Evolutionary conservation across 2,113 vertebrate species (phyloP).

Genomic region (Neopipo cinnamomea): DNA sequence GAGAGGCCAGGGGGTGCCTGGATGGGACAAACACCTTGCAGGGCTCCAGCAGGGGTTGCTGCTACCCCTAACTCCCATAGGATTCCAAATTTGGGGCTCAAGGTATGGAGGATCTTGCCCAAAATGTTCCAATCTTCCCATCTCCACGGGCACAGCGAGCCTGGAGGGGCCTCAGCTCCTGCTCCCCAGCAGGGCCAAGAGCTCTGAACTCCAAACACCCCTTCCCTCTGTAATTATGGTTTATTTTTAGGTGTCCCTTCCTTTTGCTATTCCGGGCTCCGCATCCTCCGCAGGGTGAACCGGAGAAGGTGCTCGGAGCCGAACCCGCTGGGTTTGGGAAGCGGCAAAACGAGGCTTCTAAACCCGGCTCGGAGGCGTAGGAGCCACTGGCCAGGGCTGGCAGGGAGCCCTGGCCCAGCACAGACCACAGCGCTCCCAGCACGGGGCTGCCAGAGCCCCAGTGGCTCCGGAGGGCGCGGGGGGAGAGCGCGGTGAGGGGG

Average conservation of each 20-base stretch:
- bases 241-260: constrained; percentile 79
- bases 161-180: constrained; percentile 12
- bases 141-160: background rate
- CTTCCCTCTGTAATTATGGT: constrained; percentile 74
- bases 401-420: constrained; percentile 42
- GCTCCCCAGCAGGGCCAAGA: constrained; percentile 31
- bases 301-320: constrained; percentile 55
- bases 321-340: constrained; percentile 57
- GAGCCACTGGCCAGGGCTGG: constrained; percentile 47
- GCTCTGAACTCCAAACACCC: constrained; percentile 47
- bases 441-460: background rate
- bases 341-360: constrained; percentile 53
- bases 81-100: background rate
- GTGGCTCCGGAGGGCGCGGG: background rate
- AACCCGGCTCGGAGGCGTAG: constrained; percentile 63
- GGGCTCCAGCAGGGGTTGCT: background rate
- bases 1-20: background rate
- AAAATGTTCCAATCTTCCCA: background rate
- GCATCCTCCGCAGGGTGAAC: constrained; percentile 66
- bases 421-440: constrained; percentile 54
- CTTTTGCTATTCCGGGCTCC: constrained; percentile 74
- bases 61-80: background rate
- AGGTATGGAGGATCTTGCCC: background rate
- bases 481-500: background rate
- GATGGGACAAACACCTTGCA: background rate